Percentiles rank a stretch among this genome's conserved stretches.
Conservation (phyloP, 1,140 invertebrate genomes). For the Apocrypta bakeri region DNA sequence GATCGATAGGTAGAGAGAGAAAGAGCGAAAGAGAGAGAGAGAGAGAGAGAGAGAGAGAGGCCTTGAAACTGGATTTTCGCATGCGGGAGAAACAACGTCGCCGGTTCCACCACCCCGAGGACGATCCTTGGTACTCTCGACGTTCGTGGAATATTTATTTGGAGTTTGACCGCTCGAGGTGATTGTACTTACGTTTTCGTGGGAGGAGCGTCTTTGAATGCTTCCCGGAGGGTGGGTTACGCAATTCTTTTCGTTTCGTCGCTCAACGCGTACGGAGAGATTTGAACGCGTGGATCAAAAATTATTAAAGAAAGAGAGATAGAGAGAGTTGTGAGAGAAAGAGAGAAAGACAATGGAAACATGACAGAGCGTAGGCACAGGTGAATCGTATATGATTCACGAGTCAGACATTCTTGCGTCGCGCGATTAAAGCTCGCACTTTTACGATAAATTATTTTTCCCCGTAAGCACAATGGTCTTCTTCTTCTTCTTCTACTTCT, state of each 20-base stretch:
- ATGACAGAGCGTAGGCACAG: too few species aligned
- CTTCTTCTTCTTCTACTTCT: not conserved
- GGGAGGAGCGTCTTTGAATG: not conserved
- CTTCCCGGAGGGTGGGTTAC: too few species aligned
- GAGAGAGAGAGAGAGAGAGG: not conserved
- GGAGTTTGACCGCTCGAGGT: not conserved
- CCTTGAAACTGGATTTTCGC: conserved; percentile 1
- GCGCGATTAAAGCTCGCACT: not conserved
- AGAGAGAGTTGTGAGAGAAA: too few species aligned
- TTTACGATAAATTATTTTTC: too few species aligned
- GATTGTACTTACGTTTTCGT: not conserved
- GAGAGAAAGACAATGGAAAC: not conserved
- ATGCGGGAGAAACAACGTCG: not conserved
- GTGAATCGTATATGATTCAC: not conserved
- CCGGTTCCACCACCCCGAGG: not conserved
- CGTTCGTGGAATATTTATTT: not conserved
- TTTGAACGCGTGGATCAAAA: too few species aligned
- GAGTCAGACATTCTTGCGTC: not conserved
- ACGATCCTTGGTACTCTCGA: not conserved
- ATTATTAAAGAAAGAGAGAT: too few species aligned
- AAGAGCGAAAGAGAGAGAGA: too few species aligned
- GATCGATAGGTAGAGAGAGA: too few species aligned
- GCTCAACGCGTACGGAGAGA: too few species aligned
- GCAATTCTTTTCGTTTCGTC: too few species aligned
- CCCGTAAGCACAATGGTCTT: too few species aligned